phyloP scores from a whole-genome alignment of 2,113 vertebrate species.

The Poeciliopsis occidentalis region DNA sequence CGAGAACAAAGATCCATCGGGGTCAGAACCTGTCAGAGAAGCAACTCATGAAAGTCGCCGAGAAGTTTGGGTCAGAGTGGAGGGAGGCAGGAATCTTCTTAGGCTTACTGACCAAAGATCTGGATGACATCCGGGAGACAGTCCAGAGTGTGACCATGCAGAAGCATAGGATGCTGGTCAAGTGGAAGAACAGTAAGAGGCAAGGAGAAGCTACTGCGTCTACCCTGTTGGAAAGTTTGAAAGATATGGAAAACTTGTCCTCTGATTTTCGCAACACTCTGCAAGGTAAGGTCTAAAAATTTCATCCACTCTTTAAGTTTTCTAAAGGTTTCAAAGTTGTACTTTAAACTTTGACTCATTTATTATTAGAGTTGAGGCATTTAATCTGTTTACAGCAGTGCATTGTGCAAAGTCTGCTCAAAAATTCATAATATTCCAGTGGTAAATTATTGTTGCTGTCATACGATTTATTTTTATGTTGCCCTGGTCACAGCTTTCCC shows the following conservation, averaged over 20 bases:
- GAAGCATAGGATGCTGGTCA: conserved; percentile 79
- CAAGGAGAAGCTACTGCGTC: conserved; percentile 63
- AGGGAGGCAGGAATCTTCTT: conserved; percentile 81
- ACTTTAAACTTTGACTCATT: too few species aligned
- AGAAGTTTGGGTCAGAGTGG: conserved; percentile 81
- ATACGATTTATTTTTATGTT: too few species aligned
- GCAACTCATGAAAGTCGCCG: conserved; percentile 80
- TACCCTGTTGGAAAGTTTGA: conserved; percentile 62
- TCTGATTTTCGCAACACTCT: conserved; percentile 74
- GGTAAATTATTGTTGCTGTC: too few species aligned
- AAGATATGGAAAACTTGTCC: conserved; percentile 63
- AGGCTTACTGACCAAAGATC: conserved; percentile 73
- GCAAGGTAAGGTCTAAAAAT: conserved; percentile 66
- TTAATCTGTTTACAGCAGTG: too few species aligned
- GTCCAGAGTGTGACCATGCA: conserved; percentile 76
- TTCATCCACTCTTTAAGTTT: not conserved
- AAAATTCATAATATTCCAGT: too few species aligned
- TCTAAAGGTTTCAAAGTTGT: too few species aligned
- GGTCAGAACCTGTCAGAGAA: conserved; percentile 70
- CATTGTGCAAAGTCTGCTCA: too few species aligned
- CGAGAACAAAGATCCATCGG: conserved; percentile 2
- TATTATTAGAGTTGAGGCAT: too few species aligned
- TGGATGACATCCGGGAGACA: conserved; percentile 74
- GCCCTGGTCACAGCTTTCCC: too few species aligned
- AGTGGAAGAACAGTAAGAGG: conserved; percentile 77